A percentile compares a stretch with the other conserved stretches of the same genome.
phyloP scores from a whole-genome alignment of 2,113 vertebrate genomes.

The Larimichthys crocea region DNA sequence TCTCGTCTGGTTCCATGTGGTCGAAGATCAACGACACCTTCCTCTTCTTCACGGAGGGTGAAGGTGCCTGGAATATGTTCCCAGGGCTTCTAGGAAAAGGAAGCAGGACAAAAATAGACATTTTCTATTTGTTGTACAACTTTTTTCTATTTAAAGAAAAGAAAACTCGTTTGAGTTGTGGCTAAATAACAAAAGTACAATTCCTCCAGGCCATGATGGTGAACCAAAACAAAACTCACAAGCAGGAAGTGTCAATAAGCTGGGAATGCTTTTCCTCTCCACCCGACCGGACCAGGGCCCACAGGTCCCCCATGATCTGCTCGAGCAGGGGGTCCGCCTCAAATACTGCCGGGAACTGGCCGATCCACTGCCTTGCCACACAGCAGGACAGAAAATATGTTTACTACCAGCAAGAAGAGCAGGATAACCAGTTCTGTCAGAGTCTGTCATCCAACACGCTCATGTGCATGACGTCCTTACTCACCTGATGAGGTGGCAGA shows the following conservation, averaged over 20 bases:
- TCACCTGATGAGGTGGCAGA: conserved; percentile 85
- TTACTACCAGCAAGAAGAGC: conserved; percentile 65
- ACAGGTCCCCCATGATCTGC: conserved; percentile 87
- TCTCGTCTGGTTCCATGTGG: conserved; percentile 90
- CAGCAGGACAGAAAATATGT: conserved; percentile 62
- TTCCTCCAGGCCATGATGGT: background rate
- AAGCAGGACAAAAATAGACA: background rate
- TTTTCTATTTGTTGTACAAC: conserved; percentile 30
- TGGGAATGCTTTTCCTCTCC: conserved; percentile 78
- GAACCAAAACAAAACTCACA: conserved; percentile 81
- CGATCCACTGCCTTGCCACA: conserved; percentile 88
- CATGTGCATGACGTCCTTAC: conserved; percentile 44
- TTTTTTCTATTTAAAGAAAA: conserved; percentile 21
- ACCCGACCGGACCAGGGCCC: conserved; percentile 84
- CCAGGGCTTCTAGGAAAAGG: conserved; percentile 70
- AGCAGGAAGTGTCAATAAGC: conserved; percentile 82
- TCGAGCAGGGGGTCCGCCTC: conserved; percentile 87
- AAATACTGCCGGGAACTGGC: conserved; percentile 86
- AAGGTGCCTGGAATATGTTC: conserved; percentile 82
- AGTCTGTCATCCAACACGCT: background rate
- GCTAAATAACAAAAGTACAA: background rate
- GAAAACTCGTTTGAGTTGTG: background rate
- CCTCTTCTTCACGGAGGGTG: conserved; percentile 90
- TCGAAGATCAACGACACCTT: conserved; percentile 95
- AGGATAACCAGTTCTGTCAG: conserved; percentile 43